Evolutionary conservation across 2,888 invertebrate genomes (phyloP), one percentile per base, ranked within the genome.

Genomic region (Ennomos quercinarius): DNA sequence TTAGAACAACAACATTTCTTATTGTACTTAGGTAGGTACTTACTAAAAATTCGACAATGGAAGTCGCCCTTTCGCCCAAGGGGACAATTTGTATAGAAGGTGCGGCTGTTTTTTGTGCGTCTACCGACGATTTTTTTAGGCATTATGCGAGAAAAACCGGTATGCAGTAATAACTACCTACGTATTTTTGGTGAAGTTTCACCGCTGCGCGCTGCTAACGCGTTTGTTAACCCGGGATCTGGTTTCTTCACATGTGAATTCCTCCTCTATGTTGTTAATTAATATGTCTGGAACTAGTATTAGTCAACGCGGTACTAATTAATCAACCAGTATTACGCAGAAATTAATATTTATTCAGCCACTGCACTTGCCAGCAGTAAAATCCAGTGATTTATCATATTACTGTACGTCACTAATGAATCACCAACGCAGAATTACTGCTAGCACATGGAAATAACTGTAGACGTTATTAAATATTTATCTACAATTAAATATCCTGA

Each of bases 1-100:
- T n/a, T 4, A 6, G 6, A 62, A 68, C 65, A 11, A 56, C 77
- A 73, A 77, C 71, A 57, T 54, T 71, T 50, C n/a, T n/a, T n/a
- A n/a, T n/a, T n/a, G n/a, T n/a, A n/a, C n/a, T n/a, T n/a, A n/a
- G n/a, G n/a, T n/a, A n/a, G n/a, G 64, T 54, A 57, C 66, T 75
- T 84, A 84, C 69, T 72, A 57, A 72, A 73, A 76, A 72, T 77
- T 76, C 66, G 79, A 89, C 89, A 90, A 90, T 86, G 81, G 78
- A 76, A 77, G 77, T 83, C 81, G 80, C 85, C 84, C 87, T 84
- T 80, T 73, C 63, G 73, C 76, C 73, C 40, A 74, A 68, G 81
- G 84, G 81, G 77, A 69, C 68, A 70, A 74, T 77, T 83, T 82
- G 77, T 81, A 65, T 73, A 70, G 75, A 77, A 81, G 76, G 73